Conservation (phyloP, 2,888 invertebrate species). For the Xanthia togata region DNA sequence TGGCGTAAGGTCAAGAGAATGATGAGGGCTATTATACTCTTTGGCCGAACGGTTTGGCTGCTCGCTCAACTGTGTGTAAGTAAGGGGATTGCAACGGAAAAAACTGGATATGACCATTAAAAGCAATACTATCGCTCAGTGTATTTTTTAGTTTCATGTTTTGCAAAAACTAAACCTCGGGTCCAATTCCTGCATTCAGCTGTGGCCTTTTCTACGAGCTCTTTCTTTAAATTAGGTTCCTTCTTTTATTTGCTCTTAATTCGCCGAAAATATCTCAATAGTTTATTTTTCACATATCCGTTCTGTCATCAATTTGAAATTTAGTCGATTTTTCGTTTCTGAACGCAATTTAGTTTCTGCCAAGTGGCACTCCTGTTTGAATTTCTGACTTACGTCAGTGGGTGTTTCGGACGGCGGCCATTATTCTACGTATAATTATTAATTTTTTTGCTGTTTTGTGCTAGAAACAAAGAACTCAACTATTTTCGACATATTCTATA, state of each 20-base stretch:
- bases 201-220: not conserved
- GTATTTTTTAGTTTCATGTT: not conserved
- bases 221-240: not conserved
- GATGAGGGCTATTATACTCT: too few relatives aligned
- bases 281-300: not conserved
- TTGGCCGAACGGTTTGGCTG: not conserved
- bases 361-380: slow-evolving; percentile 89
- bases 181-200: not conserved
- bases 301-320: not conserved
- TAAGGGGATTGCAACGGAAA: not conserved
- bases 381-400: slow-evolving; percentile 89
- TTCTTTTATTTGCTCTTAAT: not conserved
- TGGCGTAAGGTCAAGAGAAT: not conserved
- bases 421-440: slow-evolving; percentile 88
- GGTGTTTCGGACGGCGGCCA: slow-evolving; percentile 89
- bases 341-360: slow-evolving; percentile 86
- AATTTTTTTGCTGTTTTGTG: slow-evolving; percentile 87
- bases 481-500: slow-evolving; percentile 79
- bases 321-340: slow-evolving; percentile 64
- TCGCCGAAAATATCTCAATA: not conserved
- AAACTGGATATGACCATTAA: not conserved
- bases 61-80: not conserved
- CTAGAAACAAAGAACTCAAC: slow-evolving; percentile 85
- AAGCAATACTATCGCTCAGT: not conserved
- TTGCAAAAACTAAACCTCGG: not conserved